Evolutionary conservation across 1,140 invertebrate genomes (phyloP).

Genomic region (Drosophila ercepeae): DNA sequence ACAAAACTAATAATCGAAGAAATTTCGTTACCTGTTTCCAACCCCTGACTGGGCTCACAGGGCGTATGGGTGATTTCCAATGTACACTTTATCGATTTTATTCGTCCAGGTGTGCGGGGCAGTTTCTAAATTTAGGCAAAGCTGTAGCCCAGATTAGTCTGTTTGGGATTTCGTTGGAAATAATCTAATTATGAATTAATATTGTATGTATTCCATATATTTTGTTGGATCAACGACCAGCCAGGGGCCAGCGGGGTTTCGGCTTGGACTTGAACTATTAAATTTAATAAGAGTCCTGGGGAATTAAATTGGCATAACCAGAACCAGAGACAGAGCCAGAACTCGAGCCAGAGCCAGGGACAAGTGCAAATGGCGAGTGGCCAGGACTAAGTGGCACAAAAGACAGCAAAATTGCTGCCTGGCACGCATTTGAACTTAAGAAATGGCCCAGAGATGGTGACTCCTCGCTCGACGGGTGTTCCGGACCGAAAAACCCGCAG

Average conservation of each 20-base stretch:
- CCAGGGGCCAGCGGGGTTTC: background rate
- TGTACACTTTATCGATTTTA: conserved; percentile 34
- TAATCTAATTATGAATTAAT: conserved; percentile 16
- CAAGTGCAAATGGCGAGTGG: conserved; percentile 37
- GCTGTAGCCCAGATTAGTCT: conserved; percentile 18
- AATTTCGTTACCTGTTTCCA: conserved; percentile 30
- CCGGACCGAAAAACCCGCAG: background rate
- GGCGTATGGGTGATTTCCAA: conserved; percentile 22
- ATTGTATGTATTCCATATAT: conserved; percentile 1
- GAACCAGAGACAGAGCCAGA: conserved; percentile 21
- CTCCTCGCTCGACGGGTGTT: conserved; percentile 50
- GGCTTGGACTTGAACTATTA: background rate
- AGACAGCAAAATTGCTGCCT: conserved; percentile 48
- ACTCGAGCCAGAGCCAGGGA: conserved; percentile 1
- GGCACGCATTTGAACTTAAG: conserved; percentile 57
- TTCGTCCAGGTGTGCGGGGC: background rate
- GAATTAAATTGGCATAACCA: conserved; percentile 33
- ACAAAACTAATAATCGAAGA: conserved; percentile 46
- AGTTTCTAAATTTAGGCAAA: conserved; percentile 29
- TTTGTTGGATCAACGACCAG: background rate
- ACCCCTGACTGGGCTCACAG: background rate
- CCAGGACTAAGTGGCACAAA: conserved; percentile 29
- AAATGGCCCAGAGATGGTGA: conserved; percentile 19
- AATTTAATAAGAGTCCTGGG: conserved; percentile 21
- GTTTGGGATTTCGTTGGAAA: conserved; percentile 1